Base-by-base conservation (phyloP, 2,888 invertebrate species). In the Agrochola macilenta region DNA sequence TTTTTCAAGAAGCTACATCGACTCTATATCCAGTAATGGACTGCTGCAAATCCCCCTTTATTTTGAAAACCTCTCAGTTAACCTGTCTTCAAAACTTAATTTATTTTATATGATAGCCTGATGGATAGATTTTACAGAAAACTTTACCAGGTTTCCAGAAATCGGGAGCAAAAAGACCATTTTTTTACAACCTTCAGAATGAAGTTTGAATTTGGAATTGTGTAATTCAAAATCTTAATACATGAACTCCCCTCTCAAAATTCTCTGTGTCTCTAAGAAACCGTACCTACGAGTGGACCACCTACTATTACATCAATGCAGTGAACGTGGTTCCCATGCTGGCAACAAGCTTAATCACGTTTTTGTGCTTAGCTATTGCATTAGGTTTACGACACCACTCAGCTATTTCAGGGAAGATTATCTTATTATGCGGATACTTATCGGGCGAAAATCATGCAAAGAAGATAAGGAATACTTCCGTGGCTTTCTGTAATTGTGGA, bases 311-410 rank as follows among this genome's bases (percentile, higher is more conserved):
- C 93, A 92, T 93, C 88, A 91, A 89, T 87, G 86, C 87, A 90
- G 90, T 87, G 91, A 92, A 89, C 89, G 91, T 78, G 78, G 89
- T 92, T 93, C 92, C 90, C 91, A 92, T 89, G 89, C 83, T 80
- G 66, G 85, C 85, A 82, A 86, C 84, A 72, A 87, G 79, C 78
- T 82, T 66, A 86, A 89, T 90, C 89, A 89, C 87, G 90, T 89
- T 91, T 90, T 92, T 89, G 83, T 85, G 78, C 60, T 83, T 83
- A 68, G 75, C 76, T 85, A 83, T 87, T 87, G 87, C 88, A 86
- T 83, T 87, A 81, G 81, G 78, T 78, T 84, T 86, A 81, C 82
- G 76, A 78, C 77, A 77, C 69, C 54, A 57, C 35, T 69, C 46
- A 65, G 35, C 43, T 74, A 68, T 74, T 69, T 71, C 65, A 78